These are phyloP conservation scores for Uropetala carovei DNA, from an alignment of 2,888 invertebrate species.

Conservation along the genomic window DNA sequence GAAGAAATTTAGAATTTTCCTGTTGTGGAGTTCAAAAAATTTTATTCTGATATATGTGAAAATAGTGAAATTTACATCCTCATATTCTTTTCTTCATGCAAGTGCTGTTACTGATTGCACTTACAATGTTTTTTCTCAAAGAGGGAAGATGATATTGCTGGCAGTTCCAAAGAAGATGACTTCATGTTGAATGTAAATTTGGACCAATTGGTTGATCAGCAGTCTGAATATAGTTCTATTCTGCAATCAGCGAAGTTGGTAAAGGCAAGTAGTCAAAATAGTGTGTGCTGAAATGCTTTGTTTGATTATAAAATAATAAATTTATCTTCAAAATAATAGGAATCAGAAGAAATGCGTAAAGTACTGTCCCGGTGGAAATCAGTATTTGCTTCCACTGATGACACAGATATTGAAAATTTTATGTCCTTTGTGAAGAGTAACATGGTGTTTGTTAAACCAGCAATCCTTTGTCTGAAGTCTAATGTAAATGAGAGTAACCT, in stretches of 20 bases:
- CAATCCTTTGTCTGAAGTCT: neutral
- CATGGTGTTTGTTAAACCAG: neutral
- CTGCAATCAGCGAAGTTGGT: slow-evolving; percentile 68
- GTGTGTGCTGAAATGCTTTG: neutral
- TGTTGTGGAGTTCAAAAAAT: no score
- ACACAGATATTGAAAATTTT: neutral
- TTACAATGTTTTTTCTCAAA: slow-evolving; percentile 11
- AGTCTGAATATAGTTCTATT: slow-evolving; percentile 70
- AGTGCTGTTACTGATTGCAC: no score
- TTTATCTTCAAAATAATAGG: neutral
- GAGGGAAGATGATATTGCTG: slow-evolving; percentile 67
- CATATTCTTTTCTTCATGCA: no score
- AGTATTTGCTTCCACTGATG: neutral
- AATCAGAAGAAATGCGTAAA: neutral
- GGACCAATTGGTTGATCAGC: slow-evolving; percentile 71
- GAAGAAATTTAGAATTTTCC: no score
- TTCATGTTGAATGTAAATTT: slow-evolving; percentile 67
- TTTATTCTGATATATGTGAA: no score
- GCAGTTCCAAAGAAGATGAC: slow-evolving; percentile 63
- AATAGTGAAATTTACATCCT: no score
- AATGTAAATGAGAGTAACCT: neutral
- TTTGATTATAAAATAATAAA: neutral
- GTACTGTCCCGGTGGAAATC: neutral
- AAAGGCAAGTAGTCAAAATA: slow-evolving; percentile 23
- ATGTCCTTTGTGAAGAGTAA: neutral